phyloP scores from a whole-genome alignment of 2,797 vertebrate species.

The Cottoperca gobio region DNA sequence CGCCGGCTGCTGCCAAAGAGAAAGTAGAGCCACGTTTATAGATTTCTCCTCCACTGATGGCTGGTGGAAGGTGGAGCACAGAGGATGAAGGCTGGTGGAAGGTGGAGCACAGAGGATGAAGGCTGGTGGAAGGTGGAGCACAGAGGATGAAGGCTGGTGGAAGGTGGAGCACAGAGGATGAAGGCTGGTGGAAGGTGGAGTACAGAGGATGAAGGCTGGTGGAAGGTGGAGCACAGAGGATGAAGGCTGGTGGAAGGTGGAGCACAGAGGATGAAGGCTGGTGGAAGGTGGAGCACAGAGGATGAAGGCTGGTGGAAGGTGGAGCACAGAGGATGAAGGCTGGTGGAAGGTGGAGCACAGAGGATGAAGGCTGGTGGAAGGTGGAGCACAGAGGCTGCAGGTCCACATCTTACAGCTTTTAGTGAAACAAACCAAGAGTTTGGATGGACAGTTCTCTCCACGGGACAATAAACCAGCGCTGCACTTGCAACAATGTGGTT shows the following conservation, averaged over 20 bases:
- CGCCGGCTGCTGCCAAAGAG: slow-evolving; percentile 3
- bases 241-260: too few species aligned
- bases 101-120: background rate
- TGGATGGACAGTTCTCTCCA: background rate
- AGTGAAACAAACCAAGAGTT: background rate
- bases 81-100: background rate
- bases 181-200: too few species aligned
- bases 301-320: too few species aligned
- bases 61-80: background rate
- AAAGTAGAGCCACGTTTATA: slow-evolving; percentile 13
- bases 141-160: background rate
- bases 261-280: background rate
- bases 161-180: background rate
- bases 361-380: background rate
- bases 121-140: too few species aligned
- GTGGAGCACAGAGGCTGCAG: background rate
- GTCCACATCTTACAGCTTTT: background rate
- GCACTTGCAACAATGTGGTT: background rate
- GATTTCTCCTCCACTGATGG: slow-evolving; percentile 19
- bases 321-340: background rate
- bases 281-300: background rate
- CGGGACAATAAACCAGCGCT: background rate
- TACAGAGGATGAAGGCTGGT: background rate
- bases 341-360: background rate
- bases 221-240: background rate